These are phyloP conservation scores for Spermophilus dauricus DNA, from an alignment of 2,113 vertebrate species.

Conservation along the genomic window DNA sequence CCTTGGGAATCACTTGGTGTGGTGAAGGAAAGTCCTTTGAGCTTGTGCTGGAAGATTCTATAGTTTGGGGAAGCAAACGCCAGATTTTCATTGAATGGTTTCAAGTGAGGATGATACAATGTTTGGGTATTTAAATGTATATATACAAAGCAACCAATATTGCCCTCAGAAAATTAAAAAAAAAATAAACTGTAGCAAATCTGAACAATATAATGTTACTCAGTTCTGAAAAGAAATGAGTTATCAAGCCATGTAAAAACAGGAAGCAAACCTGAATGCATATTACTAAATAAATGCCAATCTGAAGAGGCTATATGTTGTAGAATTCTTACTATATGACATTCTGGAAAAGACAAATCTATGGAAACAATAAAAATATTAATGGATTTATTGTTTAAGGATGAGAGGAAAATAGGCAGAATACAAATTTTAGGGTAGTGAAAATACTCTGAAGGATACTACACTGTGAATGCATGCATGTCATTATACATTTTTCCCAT, in stretches of 20 bases:
- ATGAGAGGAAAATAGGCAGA: background rate
- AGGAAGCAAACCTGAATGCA: background rate
- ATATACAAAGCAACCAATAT: background rate
- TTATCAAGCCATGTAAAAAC: background rate
- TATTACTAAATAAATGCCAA: background rate
- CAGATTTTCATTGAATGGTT: too few relatives aligned
- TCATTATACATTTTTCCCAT: background rate
- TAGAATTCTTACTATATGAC: background rate
- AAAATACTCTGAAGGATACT: background rate
- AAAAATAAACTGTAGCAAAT: background rate
- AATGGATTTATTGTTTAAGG: background rate
- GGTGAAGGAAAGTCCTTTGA: background rate
- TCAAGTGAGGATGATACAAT: background rate
- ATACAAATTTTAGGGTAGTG: background rate
- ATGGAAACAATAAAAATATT: background rate
- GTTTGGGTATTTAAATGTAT: background rate
- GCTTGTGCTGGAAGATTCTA: background rate
- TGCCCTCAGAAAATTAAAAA: background rate
- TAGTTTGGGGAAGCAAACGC: background rate
- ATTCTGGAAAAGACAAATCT: background rate
- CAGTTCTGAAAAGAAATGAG: background rate
- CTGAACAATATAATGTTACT: too few relatives aligned
- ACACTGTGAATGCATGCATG: background rate
- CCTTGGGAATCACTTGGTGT: background rate
- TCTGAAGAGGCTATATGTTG: background rate